Conservation (phyloP, 37 sponge, comb jelly and placozoan species). For the Ephydatia muelleri region DNA sequence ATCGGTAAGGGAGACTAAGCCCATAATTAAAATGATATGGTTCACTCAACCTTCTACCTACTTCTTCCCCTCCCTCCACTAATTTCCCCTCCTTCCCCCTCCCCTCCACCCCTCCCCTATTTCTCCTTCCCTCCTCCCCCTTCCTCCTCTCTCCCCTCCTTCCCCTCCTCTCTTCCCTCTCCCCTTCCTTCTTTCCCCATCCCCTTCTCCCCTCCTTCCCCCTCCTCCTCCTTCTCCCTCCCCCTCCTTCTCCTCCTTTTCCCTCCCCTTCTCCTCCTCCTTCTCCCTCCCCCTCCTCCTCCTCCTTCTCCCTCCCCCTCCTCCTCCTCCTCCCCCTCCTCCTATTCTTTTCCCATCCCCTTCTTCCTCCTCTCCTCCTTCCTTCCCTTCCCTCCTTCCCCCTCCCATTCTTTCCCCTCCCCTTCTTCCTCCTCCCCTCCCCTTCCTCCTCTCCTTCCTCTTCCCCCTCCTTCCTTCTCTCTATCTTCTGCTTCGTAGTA, state of each 20-base stretch:
- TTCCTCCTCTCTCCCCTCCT: no score
- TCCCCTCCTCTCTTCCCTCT: not conserved
- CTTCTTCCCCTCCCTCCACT: not conserved
- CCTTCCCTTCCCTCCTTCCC: no score
- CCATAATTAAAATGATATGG: not conserved
- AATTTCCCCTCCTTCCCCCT: no score
- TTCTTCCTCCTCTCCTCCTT: no score
- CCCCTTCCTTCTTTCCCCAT: not conserved
- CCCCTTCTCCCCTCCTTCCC: no score
- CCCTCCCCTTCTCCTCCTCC: not conserved
- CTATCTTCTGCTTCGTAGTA: conserved; percentile 25
- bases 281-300: not conserved
- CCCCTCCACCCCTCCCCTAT: not conserved
- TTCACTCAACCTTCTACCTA: not conserved
- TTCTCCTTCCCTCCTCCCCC: not conserved
- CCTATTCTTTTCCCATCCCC: no score
- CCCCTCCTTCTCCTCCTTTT: no score
- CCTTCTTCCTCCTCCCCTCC: not conserved
- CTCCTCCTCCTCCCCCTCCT: no score
- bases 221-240: no score
- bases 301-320: not conserved
- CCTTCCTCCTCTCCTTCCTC: not conserved
- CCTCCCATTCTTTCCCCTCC: no score
- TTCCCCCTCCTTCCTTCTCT: not conserved
- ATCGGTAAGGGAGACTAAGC: conserved; percentile 29